Base-by-base conservation (phyloP, 1,140 invertebrate genomes). In the Matsumurasca onukii region DNA sequence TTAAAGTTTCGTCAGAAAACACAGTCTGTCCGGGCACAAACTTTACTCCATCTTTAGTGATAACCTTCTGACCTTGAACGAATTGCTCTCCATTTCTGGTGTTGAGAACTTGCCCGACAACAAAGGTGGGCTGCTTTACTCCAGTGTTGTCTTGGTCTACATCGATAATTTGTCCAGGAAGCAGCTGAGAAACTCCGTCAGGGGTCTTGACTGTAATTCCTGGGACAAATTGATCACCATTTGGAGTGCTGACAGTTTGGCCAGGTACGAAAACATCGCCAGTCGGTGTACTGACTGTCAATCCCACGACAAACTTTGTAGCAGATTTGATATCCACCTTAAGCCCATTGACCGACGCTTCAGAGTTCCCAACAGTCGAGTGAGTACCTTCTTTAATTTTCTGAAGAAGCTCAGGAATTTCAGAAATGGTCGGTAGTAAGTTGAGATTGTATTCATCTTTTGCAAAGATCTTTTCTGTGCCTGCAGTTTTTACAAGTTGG, bases 21-120 rank as follows among this genome's bases (percentile, higher is more conserved):
- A 91, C 82, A 49, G 86, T 90, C 55, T 91, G 83, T 0, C 91
- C 90, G 29, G 91, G 89, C 59, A 89, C 84, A 77, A 91, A 93
- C 66, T 84, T 78, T 17, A 81, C 79, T 15, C 72, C 72, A 34
- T 70, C 52, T 29, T 15, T 52, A 27, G 51, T 70, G 15, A 49
- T 45, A 15, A 72, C 39, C n/a, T 64, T 64, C 78, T 88, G 86
- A 29, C 88, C 89, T 2, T 87, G 86, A 17, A 90, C 82, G 74
- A 90, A 90, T 75, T 86, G 87, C 3, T 85, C 81, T 0, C 86
- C 87, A 68, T 88, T 85, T 65, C 84, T 80, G 1, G 87, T 88
- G 3, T 86, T 67, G 0, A 88, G 82, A 1, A 86, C 88, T 76
- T 88, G 87, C 51, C 87, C 88, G 75, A 84, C 82, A n/a, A 86